phyloP scores from a whole-genome alignment of 2,888 invertebrate species.

The Cantharis flavilabris region DNA sequence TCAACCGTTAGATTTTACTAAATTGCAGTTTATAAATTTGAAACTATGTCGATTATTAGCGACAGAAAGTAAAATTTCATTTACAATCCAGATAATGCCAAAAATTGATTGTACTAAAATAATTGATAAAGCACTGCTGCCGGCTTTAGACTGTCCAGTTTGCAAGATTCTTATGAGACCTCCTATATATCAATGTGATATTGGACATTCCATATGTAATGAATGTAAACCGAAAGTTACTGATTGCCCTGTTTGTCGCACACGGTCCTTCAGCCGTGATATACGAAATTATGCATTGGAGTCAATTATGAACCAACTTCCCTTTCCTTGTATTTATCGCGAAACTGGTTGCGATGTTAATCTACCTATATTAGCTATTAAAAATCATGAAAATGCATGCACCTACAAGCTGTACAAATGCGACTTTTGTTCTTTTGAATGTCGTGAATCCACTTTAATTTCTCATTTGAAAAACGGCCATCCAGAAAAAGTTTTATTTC shows the following conservation, averaged over 20 bases:
- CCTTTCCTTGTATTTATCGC: neutral
- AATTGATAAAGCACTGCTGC: neutral
- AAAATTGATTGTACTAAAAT: neutral
- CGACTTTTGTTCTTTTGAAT: neutral
- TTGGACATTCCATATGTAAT: neutral
- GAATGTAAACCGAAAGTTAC: neutral
- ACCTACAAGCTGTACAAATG: neutral
- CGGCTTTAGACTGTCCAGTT: neutral
- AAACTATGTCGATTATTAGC: neutral
- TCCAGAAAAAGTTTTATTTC: neutral
- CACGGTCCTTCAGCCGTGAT: neutral
- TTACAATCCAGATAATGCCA: neutral
- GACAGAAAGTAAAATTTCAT: neutral
- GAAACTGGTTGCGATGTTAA: neutral
- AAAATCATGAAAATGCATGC: neutral
- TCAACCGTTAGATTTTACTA: neutral
- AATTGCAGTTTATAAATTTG: neutral
- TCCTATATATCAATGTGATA: neutral
- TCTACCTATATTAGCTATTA: neutral
- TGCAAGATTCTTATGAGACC: neutral
- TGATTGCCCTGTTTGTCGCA: neutral
- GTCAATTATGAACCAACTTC: neutral
- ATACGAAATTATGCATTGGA: neutral
- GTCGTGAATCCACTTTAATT: neutral
- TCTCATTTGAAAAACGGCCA: neutral